Evolutionary conservation across 2,797 vertebrate genomes (phyloP).

Genomic region (Enteromius argenteus): DNA sequence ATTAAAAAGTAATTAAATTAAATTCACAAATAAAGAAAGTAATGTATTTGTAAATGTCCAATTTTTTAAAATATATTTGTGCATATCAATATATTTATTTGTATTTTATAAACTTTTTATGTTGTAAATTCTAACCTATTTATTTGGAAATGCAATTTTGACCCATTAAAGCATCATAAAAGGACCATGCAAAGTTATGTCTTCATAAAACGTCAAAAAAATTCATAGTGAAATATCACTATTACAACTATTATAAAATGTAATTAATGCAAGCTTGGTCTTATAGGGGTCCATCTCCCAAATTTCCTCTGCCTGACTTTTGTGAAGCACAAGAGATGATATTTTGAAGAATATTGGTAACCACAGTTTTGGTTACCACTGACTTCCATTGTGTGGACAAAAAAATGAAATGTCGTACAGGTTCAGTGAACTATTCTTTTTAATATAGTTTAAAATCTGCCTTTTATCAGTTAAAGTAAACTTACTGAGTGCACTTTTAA

Average conservation of each 20-base stretch:
- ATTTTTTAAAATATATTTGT: background rate
- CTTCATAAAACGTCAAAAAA: background rate
- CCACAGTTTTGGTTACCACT: background rate
- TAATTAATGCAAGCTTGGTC: background rate
- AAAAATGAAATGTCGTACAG: background rate
- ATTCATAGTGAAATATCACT: background rate
- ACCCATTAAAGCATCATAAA: background rate
- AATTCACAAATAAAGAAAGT: background rate
- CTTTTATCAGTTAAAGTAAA: background rate
- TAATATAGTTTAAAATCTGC: background rate
- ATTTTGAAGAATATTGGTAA: background rate
- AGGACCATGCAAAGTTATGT: background rate
- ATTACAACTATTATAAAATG: background rate
- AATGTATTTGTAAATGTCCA: background rate
- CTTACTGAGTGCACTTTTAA: slow-evolving; percentile 45
- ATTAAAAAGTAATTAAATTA: background rate
- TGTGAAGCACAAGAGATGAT: background rate
- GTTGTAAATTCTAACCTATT: background rate
- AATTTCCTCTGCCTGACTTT: background rate
- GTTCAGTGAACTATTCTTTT: background rate
- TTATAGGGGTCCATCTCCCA: slow-evolving; percentile 19
- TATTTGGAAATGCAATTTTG: background rate
- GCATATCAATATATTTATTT: background rate
- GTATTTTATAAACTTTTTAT: background rate
- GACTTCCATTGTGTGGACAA: no score